Conservation (phyloP, 2,113 vertebrate genomes). For the Orientallactaga bullata region DNA sequence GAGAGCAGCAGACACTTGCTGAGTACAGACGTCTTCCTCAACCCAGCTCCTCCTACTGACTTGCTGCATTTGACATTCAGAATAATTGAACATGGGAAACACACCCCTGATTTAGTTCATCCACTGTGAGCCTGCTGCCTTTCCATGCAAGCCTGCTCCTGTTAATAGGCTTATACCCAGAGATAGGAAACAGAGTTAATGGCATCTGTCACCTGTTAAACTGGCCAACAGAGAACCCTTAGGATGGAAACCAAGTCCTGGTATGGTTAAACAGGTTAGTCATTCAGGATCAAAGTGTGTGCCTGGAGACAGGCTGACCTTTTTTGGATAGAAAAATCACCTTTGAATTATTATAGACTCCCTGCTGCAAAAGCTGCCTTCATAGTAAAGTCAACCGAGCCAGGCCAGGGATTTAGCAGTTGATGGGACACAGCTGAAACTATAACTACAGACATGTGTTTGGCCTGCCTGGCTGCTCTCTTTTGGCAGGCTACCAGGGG, state of each 20-base stretch:
- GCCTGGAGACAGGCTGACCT: constrained; percentile 28
- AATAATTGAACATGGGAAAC: background rate
- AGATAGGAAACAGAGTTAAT: background rate
- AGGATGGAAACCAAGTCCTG: background rate
- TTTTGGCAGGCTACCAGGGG: constrained; percentile 71
- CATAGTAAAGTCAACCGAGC: constrained; percentile 66
- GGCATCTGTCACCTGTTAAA: background rate
- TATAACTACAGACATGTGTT: constrained; percentile 76
- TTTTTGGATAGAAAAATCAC: constrained; percentile 59
- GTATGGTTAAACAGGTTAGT: constrained; percentile 39
- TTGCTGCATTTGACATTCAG: background rate
- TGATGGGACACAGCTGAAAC: constrained; percentile 67
- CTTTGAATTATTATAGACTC: constrained; percentile 22
- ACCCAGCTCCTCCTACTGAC: background rate
- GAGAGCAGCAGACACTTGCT: background rate
- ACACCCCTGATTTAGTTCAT: background rate
- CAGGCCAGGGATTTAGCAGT: constrained; percentile 64
- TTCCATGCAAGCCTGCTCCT: background rate
- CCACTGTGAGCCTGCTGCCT: background rate
- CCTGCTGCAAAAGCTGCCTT: constrained; percentile 56
- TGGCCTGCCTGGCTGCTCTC: constrained; percentile 58
- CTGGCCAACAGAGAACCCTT: background rate
- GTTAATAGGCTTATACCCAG: background rate
- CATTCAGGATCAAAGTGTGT: background rate
- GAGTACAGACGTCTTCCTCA: background rate